These are phyloP conservation scores for Genyomyrus donnyi DNA, from an alignment of 2,113 vertebrate species.

Conservation along the genomic window DNA sequence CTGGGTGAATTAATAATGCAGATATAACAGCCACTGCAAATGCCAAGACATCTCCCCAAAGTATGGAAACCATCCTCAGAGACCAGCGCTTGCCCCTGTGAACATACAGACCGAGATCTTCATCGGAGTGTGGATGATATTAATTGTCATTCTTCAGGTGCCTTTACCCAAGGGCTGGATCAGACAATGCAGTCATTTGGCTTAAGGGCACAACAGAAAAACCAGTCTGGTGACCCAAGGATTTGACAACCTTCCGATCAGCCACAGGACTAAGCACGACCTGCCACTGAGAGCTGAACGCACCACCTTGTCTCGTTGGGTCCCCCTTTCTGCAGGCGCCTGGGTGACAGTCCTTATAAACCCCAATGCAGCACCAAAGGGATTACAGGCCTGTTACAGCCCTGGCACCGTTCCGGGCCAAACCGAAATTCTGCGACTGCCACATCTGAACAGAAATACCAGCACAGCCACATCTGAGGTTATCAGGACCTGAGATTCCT, in stretches of 20 bases:
- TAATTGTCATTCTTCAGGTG: neutral
- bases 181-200: neutral
- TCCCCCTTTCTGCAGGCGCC: neutral
- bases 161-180: neutral
- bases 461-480: neutral
- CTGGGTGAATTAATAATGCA: neutral
- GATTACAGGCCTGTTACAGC: neutral
- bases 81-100: neutral
- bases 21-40: neutral
- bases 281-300: neutral
- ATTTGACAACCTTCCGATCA: neutral
- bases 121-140: neutral
- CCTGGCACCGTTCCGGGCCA: neutral
- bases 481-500: neutral
- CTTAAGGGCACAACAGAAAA: neutral
- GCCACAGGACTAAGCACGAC: neutral
- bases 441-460: constrained; percentile 2
- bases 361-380: neutral
- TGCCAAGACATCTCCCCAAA: neutral
- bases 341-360: neutral
- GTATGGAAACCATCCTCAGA: neutral
- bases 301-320: neutral
- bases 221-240: neutral
- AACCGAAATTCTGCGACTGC: neutral
- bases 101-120: neutral